phyloP scores from a whole-genome alignment of 2,113 vertebrate genomes.

The Platanista minor region DNA sequence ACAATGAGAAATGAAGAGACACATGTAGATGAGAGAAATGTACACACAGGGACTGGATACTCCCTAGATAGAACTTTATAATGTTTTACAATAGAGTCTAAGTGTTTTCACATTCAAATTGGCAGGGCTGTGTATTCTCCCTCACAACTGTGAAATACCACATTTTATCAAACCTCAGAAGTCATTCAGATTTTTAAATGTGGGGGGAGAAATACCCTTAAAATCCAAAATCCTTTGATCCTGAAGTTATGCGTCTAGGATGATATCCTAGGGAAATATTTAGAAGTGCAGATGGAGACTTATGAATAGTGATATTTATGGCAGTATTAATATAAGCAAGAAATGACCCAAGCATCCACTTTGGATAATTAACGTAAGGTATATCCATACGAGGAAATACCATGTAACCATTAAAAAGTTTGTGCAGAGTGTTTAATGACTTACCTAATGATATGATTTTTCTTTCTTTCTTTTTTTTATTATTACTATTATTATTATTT shows the following conservation, averaged over 20 bases:
- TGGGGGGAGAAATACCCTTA: background rate
- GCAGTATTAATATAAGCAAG: background rate
- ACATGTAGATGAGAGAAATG: background rate
- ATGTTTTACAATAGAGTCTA: background rate
- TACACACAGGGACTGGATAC: rapidly evolving
- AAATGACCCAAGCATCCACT: background rate
- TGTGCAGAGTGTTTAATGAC: background rate
- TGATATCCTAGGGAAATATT: background rate
- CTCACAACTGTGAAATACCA: background rate
- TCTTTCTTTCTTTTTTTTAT: too few species aligned
- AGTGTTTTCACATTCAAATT: background rate
- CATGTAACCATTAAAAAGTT: background rate
- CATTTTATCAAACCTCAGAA: background rate
- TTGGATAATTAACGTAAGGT: background rate
- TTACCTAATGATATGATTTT: background rate
- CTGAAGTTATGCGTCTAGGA: background rate
- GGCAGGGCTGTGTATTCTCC: background rate
- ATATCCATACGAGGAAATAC: background rate
- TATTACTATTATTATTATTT: too few species aligned
- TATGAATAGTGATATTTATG: background rate
- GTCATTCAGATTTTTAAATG: background rate
- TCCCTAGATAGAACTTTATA: background rate
- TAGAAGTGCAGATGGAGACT: background rate
- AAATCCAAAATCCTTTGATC: background rate
- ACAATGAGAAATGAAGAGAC: background rate